A percentile compares a stretch with the other conserved stretches of the same genome.
phyloP scores from a whole-genome alignment of 92 coral and sea anemone species.

The Bergia puertoricense region DNA sequence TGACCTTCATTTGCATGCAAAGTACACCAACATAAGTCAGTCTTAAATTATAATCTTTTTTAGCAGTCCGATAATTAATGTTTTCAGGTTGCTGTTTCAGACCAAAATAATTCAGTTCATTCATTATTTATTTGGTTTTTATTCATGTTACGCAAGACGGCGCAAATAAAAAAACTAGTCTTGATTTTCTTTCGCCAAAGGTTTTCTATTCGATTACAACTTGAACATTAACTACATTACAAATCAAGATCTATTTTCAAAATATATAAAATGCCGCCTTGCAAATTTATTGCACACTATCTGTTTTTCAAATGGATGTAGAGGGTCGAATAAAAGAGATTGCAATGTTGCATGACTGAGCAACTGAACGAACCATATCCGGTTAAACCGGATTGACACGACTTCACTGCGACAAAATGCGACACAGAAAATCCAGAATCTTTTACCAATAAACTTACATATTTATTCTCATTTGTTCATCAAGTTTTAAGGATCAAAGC shows the following conservation, averaged over 20 bases:
- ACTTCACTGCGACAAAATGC: not conserved
- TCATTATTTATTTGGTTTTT: too few species aligned
- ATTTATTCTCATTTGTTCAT: not conserved
- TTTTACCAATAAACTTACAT: not conserved
- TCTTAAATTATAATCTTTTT: too few species aligned
- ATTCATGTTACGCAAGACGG: too few species aligned
- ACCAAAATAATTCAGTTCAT: too few species aligned
- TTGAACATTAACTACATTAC: too few species aligned
- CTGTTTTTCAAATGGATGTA: too few species aligned
- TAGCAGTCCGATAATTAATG: too few species aligned
- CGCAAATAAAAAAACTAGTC: too few species aligned
- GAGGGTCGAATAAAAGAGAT: not conserved
- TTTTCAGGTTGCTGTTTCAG: too few species aligned
- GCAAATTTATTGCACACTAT: not conserved
- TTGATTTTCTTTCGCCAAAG: not conserved
- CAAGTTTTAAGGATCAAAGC: not conserved
- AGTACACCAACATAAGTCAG: too few species aligned
- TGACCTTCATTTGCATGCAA: too few species aligned
- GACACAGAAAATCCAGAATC: not conserved
- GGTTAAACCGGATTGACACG: slow-evolving; percentile 10
- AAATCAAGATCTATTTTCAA: not conserved
- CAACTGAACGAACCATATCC: not conserved
- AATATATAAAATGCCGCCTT: not conserved
- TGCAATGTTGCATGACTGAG: not conserved
- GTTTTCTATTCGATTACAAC: too few species aligned